Percentiles rank a stretch among this genome's conserved stretches.
phyloP scores from a whole-genome alignment of 2,113 vertebrate species.

The Vidua macroura region DNA sequence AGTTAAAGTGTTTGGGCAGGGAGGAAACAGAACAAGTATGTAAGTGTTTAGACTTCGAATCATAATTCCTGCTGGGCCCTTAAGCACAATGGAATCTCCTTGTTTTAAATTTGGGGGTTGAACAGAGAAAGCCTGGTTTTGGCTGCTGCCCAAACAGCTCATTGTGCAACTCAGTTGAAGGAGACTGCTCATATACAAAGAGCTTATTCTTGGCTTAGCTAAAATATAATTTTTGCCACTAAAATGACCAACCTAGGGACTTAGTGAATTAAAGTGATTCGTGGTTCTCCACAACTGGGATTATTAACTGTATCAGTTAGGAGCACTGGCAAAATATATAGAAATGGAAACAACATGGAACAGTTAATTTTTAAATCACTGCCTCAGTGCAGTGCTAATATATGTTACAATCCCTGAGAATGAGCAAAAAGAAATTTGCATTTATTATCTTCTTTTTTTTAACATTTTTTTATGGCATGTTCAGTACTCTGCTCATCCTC shows the following conservation, averaged over 20 bases:
- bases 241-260: conserved; percentile 71
- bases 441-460: conserved; percentile 22
- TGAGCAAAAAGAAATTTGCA: conserved; percentile 37
- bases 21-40: conserved; percentile 60
- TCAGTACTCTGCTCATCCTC: background rate
- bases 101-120: conserved; percentile 71
- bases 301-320: conserved; percentile 62
- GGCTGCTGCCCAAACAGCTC: conserved; percentile 70
- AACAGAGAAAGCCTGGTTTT: conserved; percentile 64
- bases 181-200: conserved; percentile 71
- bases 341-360: conserved; percentile 27
- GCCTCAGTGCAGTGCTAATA: conserved; percentile 37
- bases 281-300: conserved; percentile 34
- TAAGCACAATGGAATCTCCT: conserved; percentile 70
- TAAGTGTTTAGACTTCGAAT: conserved; percentile 63
- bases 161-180: conserved; percentile 67
- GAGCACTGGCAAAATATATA: conserved; percentile 21
- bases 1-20: conserved; percentile 50
- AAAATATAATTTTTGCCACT: conserved; percentile 72
- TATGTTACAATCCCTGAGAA: conserved; percentile 23
- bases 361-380: conserved; percentile 66
- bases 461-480: background rate
- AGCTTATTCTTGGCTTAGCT: conserved; percentile 74
- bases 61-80: conserved; percentile 60
- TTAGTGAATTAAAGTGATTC: conserved; percentile 65